Base-by-base conservation (phyloP, 2,888 invertebrate genomes). In the Xylota segnis region DNA sequence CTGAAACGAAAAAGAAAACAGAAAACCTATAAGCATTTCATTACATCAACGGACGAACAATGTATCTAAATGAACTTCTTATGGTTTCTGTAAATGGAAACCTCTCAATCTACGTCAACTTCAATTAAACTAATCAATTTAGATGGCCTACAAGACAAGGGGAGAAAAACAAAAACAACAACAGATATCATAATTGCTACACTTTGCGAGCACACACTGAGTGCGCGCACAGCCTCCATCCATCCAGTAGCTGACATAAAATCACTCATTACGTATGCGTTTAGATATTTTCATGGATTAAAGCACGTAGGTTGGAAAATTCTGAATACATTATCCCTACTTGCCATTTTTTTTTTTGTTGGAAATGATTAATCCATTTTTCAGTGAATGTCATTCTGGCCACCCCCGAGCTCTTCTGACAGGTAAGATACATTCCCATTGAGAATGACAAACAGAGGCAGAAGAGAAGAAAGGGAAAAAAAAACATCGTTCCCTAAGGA, bases 21-120 rank as follows among this genome's bases (percentile, higher is more conserved):
- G 66, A 43, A 29, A 58, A 18, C 23, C 5, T 47, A 32, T 12
- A 23, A 9, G 16, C 27, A 23, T 54, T 81, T 66, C 32, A 54
- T 56, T 34, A 61, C 52, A 40, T 61, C 14, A 71, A 71, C n/a
- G n/a, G n/a, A 27, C 63, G 45, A 37, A 34, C 43, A 50, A 63
- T 65, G 34, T 58, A 32, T 71, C 52, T 59, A 65, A 58, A 37
- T 9, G 65, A 9, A 45, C 78, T 45, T 40, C 71, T 63, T 61
- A 63, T 59, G 58, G 12, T 5, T 40, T 68, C 71, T 52, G 6
- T 34, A 54, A 52, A 71, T 65, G 63, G 68, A 71, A 79, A 50
- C 32, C 65, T 37, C 56, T 68, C 61, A 79, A 83, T 74, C 56
- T 68, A 70, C 34, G 78, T 83, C 83, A 83, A 74, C 18, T 61